A percentile compares a stretch with the other conserved stretches of the same genome.
phyloP scores from a whole-genome alignment of 2,888 invertebrate species.

The Didymodactylos carnosus region DNA sequence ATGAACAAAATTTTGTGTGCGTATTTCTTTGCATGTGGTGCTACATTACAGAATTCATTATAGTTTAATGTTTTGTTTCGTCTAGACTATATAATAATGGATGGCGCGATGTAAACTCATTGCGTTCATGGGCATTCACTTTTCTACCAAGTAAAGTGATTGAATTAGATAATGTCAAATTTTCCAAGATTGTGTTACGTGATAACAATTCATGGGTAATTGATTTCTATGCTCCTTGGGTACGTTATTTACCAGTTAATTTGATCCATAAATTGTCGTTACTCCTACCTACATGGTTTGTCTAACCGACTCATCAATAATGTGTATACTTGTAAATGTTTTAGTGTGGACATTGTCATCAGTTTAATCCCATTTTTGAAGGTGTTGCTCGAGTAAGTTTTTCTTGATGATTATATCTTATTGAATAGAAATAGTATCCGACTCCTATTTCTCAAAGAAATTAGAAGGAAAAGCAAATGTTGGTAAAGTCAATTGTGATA shows the following conservation, averaged over 20 bases:
- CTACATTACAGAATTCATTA: slow-evolving; percentile 14
- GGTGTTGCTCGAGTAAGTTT: slow-evolving; percentile 45
- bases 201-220: slow-evolving; percentile 40
- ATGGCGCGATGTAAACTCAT: slow-evolving; percentile 43
- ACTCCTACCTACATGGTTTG: slow-evolving; percentile 27
- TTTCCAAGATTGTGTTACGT: slow-evolving; percentile 39
- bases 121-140: slow-evolving; percentile 46
- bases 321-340: not conserved
- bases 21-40: no score
- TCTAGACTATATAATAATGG: slow-evolving; percentile 42
- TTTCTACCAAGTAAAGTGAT: slow-evolving; percentile 44
- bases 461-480: slow-evolving; percentile 41
- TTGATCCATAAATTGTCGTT: no score
- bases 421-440: no score
- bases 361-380: slow-evolving; percentile 49
- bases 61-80: slow-evolving; percentile 23
- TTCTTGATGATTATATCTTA: no score
- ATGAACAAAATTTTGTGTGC: slow-evolving; percentile 18
- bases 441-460: slow-evolving; percentile 20
- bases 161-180: slow-evolving; percentile 24
- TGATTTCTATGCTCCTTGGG: slow-evolving; percentile 28
- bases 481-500: slow-evolving; percentile 49
- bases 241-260: no score
- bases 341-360: slow-evolving; percentile 42
- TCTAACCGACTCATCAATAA: slow-evolving; percentile 14